Evolutionary conservation across 2,113 vertebrate species (phyloP).

Genomic region (Otocyon megalotis): DNA sequence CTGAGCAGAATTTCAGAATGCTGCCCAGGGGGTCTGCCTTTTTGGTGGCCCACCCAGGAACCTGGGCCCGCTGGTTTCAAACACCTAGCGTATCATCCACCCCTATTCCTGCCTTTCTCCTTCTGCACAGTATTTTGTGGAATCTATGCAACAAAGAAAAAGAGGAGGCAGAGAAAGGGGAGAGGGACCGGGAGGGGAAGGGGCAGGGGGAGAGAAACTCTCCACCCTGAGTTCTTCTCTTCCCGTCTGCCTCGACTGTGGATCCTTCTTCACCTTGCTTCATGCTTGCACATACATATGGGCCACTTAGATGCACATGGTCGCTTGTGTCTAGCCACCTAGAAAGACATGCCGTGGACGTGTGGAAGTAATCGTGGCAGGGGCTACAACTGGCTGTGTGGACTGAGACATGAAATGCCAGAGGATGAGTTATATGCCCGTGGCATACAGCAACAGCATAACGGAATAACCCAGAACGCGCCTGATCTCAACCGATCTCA

Average conservation of each 20-base stretch:
- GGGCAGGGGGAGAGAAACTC: no score
- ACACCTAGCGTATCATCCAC: no score
- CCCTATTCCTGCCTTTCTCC: neutral
- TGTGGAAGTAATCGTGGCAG: neutral
- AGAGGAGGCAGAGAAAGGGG: neutral
- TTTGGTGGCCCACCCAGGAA: neutral
- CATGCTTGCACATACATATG: accelerated
- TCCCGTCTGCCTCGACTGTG: neutral
- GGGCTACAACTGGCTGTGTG: neutral
- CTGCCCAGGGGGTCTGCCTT: neutral
- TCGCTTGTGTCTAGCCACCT: neutral
- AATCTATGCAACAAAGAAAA: neutral
- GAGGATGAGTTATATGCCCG: neutral
- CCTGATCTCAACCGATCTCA: accelerated
- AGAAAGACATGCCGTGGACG: accelerated
- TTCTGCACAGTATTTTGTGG: neutral
- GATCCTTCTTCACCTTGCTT: neutral
- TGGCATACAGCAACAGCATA: accelerated
- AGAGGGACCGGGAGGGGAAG: no score
- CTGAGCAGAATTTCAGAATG: neutral
- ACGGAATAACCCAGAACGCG: neutral
- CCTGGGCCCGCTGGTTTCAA: neutral
- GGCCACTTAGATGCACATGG: neutral
- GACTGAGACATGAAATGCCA: neutral
- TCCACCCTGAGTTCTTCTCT: neutral